Percentiles rank a stretch among this genome's conserved stretches.
Conservation (phyloP, 2,888 invertebrate genomes). For the Coleophora deauratella region DNA sequence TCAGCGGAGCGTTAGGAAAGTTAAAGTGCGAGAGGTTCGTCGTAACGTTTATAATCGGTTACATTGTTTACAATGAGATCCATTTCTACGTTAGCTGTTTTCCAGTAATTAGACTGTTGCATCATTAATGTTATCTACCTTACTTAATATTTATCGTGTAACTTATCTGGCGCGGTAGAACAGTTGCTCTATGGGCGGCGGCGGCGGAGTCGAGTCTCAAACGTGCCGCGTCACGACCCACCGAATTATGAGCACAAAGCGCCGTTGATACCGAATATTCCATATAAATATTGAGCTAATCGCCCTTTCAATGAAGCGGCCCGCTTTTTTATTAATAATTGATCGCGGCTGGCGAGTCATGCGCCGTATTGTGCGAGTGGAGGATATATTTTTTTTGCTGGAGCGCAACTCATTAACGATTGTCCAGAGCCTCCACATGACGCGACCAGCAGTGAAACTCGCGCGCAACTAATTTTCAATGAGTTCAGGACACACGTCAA, state of each 20-base stretch:
- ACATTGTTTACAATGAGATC: background rate
- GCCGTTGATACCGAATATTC: conserved; percentile 74
- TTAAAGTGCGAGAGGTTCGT: background rate
- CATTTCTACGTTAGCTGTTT: no score
- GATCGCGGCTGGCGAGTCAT: conserved; percentile 69
- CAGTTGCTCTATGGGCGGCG: conserved; percentile 50
- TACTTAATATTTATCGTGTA: conserved; percentile 5
- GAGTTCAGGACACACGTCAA: conserved; percentile 42
- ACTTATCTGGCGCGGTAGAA: conserved; percentile 26
- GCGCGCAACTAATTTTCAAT: conserved; percentile 54
- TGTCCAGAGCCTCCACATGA: conserved; percentile 46
- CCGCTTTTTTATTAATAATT: conserved; percentile 73
- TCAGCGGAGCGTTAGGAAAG: background rate
- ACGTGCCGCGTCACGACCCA: conserved; percentile 68
- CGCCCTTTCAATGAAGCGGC: conserved; percentile 74
- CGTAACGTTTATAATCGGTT: background rate
- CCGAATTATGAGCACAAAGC: conserved; percentile 72
- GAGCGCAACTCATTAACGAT: conserved; percentile 61
- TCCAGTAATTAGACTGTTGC: no score
- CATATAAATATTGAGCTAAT: conserved; percentile 75
- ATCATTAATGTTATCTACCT: no score
- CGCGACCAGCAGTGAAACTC: conserved; percentile 37
- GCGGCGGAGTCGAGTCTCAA: conserved; percentile 29
- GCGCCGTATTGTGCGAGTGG: conserved; percentile 60
- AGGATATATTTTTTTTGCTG: conserved; percentile 64